Conservation (phyloP, 23 tunicate species). For the Clavelina lepadiformis region DNA sequence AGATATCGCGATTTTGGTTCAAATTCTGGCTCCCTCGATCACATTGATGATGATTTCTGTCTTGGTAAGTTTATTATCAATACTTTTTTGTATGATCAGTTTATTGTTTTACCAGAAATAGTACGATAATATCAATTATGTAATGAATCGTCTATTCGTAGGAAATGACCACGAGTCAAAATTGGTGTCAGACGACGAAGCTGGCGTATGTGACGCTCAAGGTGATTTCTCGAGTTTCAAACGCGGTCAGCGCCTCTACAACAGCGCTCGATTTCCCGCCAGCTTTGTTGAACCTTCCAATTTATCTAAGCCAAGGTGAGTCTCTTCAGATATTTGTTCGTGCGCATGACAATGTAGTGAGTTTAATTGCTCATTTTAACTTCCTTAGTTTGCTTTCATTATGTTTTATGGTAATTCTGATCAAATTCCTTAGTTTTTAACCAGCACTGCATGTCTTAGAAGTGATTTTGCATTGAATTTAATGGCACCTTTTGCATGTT, state of each 20-base stretch:
- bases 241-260: slow-evolving; percentile 50
- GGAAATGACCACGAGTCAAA: neutral
- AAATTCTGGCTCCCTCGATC: too few relatives aligned
- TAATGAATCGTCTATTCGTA: neutral
- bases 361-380: neutral
- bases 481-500: slow-evolving; percentile 17
- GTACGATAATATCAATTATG: too few relatives aligned
- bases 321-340: too few relatives aligned
- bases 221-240: slow-evolving; percentile 58
- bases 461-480: neutral
- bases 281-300: neutral
- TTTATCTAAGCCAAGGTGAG: slow-evolving; percentile 8
- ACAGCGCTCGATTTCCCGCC: slow-evolving; percentile 48
- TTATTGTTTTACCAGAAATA: too few relatives aligned
- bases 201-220: slow-evolving; percentile 46
- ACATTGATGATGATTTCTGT: too few relatives aligned
- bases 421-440: too few relatives aligned
- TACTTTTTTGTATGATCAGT: too few relatives aligned
- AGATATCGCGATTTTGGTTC: too few relatives aligned
- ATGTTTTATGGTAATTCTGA: too few relatives aligned
- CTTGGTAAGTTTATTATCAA: too few relatives aligned
- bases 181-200: slow-evolving; percentile 3
- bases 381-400: neutral
- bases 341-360: too few relatives aligned
- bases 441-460: too few relatives aligned